Percentiles rank a stretch among this genome's conserved stretches.
These are phyloP conservation scores for Gopherus flavomarginatus DNA, from an alignment of 2,113 vertebrate species.

Conservation along the genomic window DNA sequence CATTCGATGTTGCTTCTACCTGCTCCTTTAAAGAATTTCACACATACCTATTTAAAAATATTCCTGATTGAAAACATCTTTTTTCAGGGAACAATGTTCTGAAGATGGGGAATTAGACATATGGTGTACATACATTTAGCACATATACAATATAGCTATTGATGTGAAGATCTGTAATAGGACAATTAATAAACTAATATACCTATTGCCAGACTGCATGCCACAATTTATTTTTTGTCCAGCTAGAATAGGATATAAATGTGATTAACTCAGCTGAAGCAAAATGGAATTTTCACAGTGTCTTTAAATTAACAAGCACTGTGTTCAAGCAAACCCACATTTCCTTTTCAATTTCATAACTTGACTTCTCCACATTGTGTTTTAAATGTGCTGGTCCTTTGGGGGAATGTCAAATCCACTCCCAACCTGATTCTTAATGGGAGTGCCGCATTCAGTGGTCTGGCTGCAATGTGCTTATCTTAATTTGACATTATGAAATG, in stretches of 20 bases:
- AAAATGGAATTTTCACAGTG: neutral
- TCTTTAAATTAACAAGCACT: neutral
- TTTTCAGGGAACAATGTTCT: neutral
- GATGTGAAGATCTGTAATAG: accelerated
- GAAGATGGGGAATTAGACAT: neutral
- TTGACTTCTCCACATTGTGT: neutral
- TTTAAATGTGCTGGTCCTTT: neutral
- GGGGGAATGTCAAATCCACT: conserved; percentile 23
- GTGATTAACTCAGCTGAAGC: neutral
- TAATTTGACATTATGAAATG: conserved; percentile 19
- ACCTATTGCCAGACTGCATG: neutral
- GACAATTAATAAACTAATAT: neutral
- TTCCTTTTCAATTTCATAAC: neutral
- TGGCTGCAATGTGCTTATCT: conserved; percentile 24
- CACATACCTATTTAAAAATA: neutral
- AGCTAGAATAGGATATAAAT: neutral
- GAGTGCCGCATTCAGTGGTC: neutral
- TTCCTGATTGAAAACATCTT: neutral
- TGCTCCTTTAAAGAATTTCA: neutral
- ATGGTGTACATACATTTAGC: accelerated
- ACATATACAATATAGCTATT: neutral
- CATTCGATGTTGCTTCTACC: neutral
- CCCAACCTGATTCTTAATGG: neutral
- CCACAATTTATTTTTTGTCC: neutral
- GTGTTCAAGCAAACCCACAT: accelerated